Evolutionary conservation across 2,797 vertebrate species (phyloP).

Genomic region (Lagocephalus sceleratus): DNA sequence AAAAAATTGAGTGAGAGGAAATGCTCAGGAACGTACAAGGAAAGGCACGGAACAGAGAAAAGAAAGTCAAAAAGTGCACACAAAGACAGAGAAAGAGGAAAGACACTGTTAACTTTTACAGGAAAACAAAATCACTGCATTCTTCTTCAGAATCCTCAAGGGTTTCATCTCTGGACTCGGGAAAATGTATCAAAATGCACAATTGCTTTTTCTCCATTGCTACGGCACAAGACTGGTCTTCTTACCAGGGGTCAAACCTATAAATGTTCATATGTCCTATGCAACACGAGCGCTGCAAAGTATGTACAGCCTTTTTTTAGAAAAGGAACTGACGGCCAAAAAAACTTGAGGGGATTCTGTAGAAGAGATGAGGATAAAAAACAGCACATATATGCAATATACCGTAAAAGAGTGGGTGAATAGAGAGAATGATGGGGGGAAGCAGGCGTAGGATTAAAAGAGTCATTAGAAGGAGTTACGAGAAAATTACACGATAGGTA

Average conservation of each 20-base stretch:
- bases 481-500: not conserved
- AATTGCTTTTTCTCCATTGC: not conserved
- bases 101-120: conserved; percentile 61
- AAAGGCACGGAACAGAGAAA: conserved; percentile 14
- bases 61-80: conserved; percentile 41
- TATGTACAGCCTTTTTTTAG: no score
- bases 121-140: conserved; percentile 43
- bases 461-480: conserved; percentile 5
- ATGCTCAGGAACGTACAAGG: conserved; percentile 34
- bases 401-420: conserved; percentile 34
- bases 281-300: no score
- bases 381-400: conserved; percentile 28
- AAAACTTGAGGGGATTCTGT: conserved; percentile 43
- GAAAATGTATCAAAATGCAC: conserved; percentile 3
- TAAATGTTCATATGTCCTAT: not conserved
- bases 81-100: conserved; percentile 65
- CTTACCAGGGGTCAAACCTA: not conserved
- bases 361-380: conserved; percentile 30
- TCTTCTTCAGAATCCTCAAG: conserved; percentile 48
- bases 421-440: conserved; percentile 27
- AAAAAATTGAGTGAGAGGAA: conserved; percentile 13
- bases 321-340: not conserved
- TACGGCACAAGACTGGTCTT: not conserved
- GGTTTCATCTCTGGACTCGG: not conserved
- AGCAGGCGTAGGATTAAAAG: conserved; percentile 20